phyloP scores from a whole-genome alignment of 64 coral and sea anemone species.

The Porites lutea region DNA sequence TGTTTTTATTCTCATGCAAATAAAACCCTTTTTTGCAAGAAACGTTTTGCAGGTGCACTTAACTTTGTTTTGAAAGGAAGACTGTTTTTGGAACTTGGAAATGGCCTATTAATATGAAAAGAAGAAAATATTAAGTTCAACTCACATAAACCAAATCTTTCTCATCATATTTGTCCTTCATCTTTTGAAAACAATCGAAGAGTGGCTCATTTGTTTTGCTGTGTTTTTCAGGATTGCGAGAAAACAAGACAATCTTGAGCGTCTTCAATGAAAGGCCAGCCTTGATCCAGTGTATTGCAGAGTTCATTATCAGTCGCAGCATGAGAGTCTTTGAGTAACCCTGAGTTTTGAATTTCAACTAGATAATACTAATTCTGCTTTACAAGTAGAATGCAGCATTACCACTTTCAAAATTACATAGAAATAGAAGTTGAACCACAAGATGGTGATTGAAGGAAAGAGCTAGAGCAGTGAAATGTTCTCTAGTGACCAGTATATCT shows the following conservation, averaged over 20 bases:
- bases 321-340: constrained; percentile 83
- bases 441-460: no score
- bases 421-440: no score
- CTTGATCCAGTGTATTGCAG: constrained; percentile 98
- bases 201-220: constrained; percentile 47
- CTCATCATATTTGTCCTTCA: constrained; percentile 73
- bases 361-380: background rate
- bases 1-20: no score
- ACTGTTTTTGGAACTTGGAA: no score
- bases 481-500: no score
- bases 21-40: no score
- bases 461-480: no score
- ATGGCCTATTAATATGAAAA: no score
- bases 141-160: constrained; percentile 50
- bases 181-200: constrained; percentile 66
- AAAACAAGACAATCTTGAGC: constrained; percentile 92
- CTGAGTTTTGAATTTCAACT: constrained; percentile 20
- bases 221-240: constrained; percentile 59
- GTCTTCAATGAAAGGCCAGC: constrained; percentile 75
- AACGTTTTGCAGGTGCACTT: no score
- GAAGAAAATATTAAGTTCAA: background rate
- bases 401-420: no score
- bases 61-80: no score
- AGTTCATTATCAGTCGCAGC: constrained; percentile 74
- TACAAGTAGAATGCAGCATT: no score